Evolutionary conservation across 2,888 invertebrate species (phyloP).

Genomic region (Busseola fusca): DNA sequence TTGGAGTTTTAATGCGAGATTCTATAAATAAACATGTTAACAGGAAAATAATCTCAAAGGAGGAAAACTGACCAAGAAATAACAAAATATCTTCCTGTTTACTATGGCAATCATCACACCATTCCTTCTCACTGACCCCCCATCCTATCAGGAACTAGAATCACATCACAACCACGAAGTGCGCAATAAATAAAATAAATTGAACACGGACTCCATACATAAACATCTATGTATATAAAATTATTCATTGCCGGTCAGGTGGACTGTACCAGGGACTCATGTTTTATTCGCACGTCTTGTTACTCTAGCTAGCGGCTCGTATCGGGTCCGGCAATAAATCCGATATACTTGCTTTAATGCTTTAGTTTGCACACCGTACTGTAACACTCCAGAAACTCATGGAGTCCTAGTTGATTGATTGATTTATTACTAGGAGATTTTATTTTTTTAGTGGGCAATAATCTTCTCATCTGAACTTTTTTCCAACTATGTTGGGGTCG

Average conservation of each 20-base stretch:
- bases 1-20: neutral
- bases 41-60: neutral
- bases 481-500: no score
- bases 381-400: neutral
- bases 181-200: slow-evolving; percentile 58
- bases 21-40: neutral
- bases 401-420: neutral
- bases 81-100: neutral
- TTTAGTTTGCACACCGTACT: slow-evolving; percentile 30
- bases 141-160: slow-evolving; percentile 18
- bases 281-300: slow-evolving; percentile 61
- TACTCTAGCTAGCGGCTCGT: slow-evolving; percentile 26
- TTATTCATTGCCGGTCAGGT: slow-evolving; percentile 65
- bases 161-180: slow-evolving; percentile 21
- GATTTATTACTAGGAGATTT: neutral
- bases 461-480: no score
- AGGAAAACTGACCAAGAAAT: neutral
- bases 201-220: slow-evolving; percentile 51
- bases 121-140: slow-evolving; percentile 5
- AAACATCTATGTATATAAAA: slow-evolving; percentile 51
- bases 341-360: slow-evolving; percentile 35
- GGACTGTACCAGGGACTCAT: slow-evolving; percentile 51
- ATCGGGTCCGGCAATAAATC: slow-evolving; percentile 50
- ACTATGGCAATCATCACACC: slow-evolving; percentile 9
- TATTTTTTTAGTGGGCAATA: no score